Evolutionary conservation across 2,888 invertebrate genomes (phyloP).

Genomic region (Tineola bisselliella): DNA sequence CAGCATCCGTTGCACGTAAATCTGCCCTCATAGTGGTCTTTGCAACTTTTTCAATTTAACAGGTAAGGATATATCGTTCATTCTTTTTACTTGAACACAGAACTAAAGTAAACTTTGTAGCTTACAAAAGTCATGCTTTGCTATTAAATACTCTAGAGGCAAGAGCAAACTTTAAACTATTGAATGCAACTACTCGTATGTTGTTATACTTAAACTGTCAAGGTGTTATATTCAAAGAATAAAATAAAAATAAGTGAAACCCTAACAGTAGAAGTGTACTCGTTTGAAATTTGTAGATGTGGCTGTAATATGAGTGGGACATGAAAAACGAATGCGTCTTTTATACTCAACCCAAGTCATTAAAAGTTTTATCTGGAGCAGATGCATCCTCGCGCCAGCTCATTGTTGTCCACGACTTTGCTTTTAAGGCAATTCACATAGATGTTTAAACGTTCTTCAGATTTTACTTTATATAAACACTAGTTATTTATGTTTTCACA

Average conservation of each 20-base stretch:
- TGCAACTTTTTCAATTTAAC: constrained; percentile 68
- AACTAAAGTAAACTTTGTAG: constrained; percentile 45
- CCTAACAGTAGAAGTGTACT: background rate
- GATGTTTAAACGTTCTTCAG: background rate
- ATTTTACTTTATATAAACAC: background rate
- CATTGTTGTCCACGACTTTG: constrained; percentile 32
- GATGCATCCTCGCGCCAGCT: constrained; percentile 35
- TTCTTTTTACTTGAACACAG: constrained; percentile 65
- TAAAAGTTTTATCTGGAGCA: constrained; percentile 48
- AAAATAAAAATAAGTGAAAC: background rate
- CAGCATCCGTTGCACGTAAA: constrained; percentile 61
- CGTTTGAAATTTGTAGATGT: background rate
- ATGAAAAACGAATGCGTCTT: constrained; percentile 22
- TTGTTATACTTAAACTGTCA: background rate
- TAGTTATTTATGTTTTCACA: background rate
- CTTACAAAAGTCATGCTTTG: background rate
- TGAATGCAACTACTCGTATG: background rate
- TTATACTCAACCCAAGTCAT: constrained; percentile 36
- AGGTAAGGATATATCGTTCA: constrained; percentile 67
- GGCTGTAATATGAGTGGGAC: background rate
- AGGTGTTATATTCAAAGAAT: background rate
- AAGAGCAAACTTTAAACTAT: background rate
- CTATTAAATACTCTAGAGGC: background rate
- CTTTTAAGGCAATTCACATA: constrained; percentile 8
- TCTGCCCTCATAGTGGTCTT: constrained; percentile 60